phyloP scores from a whole-genome alignment of 2,888 invertebrate genomes.

The Diloba caeruleocephala region DNA sequence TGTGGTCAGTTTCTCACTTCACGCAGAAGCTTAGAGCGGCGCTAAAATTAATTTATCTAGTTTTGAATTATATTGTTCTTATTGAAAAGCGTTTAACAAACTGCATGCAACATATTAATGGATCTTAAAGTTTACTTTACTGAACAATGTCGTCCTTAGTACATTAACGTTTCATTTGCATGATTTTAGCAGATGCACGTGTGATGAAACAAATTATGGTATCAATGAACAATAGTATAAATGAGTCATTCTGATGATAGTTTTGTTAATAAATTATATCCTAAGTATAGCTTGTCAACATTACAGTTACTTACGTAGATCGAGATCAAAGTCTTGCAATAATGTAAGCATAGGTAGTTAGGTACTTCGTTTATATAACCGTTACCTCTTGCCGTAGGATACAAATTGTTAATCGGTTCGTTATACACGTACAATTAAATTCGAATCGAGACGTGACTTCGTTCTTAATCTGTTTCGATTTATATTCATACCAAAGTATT shows the following conservation, averaged over 20 bases:
- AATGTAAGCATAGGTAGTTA: conserved; percentile 2
- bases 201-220: no score
- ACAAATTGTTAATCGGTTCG: conserved; percentile 34
- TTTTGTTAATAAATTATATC: conserved; percentile 34
- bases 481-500: conserved; percentile 23
- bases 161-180: no score
- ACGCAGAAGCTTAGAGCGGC: no score
- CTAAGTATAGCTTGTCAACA: conserved; percentile 27
- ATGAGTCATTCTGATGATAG: conserved; percentile 27
- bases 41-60: no score
- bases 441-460: conserved; percentile 30
- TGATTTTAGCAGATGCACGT: no score
- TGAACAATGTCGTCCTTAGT: conserved; percentile 15
- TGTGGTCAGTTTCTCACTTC: conserved; percentile 26
- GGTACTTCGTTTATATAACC: conserved; percentile 33
- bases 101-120: no score
- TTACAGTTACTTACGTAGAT: conserved; percentile 24
- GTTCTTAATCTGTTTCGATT: conserved; percentile 15
- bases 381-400: conserved; percentile 24
- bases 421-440: conserved; percentile 27
- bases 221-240: no score
- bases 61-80: no score
- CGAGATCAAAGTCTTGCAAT: conserved; percentile 19
- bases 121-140: no score
- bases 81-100: no score